A percentile compares a stretch with the other conserved stretches of the same genome.
phyloP scores from a whole-genome alignment of 2,113 vertebrate genomes.

The Ptilorrhoa leucosticta region DNA sequence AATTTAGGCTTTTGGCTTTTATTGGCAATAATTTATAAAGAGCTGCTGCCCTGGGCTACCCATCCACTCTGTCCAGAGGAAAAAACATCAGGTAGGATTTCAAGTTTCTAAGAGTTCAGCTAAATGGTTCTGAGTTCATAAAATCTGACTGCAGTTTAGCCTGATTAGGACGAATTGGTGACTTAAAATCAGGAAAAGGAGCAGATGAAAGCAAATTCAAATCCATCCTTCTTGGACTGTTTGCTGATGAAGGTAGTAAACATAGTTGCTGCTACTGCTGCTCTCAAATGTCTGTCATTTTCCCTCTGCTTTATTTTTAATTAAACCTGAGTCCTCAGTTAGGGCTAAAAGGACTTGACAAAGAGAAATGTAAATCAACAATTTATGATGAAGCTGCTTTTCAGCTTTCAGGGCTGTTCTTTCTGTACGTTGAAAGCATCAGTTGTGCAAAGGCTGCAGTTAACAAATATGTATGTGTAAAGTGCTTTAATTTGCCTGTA shows the following conservation, averaged over 20 bases:
- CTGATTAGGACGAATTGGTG: background rate
- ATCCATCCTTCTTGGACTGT: background rate
- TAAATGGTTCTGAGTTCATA: background rate
- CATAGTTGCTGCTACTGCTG: background rate
- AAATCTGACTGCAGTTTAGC: background rate
- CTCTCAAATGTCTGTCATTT: background rate
- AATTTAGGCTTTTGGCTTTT: background rate
- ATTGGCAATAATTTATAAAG: background rate
- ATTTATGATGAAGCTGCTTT: conserved; percentile 38
- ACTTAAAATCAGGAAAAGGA: background rate
- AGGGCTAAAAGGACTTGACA: background rate
- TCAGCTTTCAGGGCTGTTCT: conserved; percentile 26
- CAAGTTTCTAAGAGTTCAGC: background rate
- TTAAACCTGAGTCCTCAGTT: conserved; percentile 17
- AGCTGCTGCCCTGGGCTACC: background rate
- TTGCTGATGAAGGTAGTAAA: background rate
- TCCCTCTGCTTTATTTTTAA: background rate
- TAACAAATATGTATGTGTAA: conserved; percentile 17
- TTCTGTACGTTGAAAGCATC: conserved; percentile 10
- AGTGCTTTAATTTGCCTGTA: background rate
- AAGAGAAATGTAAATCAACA: conserved; percentile 45
- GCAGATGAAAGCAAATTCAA: background rate
- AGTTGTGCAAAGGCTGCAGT: conserved; percentile 12
- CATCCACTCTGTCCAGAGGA: background rate
- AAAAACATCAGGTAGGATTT: background rate